Percentiles rank a stretch among this genome's conserved stretches.
These are phyloP conservation scores for Cebidichthys violaceus DNA, from an alignment of 2,113 vertebrate species.

Conservation along the genomic window DNA sequence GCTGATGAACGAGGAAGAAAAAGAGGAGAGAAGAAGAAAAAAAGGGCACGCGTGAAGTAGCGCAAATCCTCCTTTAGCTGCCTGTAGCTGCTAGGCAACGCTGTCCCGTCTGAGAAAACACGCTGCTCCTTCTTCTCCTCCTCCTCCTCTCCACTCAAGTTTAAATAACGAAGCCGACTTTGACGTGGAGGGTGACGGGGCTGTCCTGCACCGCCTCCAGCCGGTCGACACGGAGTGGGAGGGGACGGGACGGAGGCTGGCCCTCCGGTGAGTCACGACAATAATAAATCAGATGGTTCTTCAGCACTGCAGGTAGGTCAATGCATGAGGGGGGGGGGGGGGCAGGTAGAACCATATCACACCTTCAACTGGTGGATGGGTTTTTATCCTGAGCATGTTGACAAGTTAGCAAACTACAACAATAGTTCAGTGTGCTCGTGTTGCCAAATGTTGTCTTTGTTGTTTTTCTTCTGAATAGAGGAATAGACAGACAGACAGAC, in stretches of 20 bases:
- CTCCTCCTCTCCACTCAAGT: constrained; percentile 61
- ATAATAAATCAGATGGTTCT: background rate
- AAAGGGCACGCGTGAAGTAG: background rate
- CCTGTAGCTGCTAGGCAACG: constrained; percentile 77
- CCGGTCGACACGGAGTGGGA: constrained; percentile 35
- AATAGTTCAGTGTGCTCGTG: no score
- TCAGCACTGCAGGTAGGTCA: background rate
- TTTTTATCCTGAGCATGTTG: no score
- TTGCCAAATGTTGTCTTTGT: no score
- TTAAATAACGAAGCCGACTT: constrained; percentile 80
- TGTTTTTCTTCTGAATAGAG: no score
- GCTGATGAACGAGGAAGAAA: background rate
- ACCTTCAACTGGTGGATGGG: background rate
- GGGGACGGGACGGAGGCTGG: constrained; percentile 24
- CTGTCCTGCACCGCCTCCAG: constrained; percentile 52
- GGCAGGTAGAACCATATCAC: background rate
- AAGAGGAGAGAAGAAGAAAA: no score
- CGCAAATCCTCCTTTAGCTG: constrained; percentile 40
- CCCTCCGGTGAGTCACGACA: background rate
- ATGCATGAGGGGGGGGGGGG: background rate
- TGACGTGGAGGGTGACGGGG: constrained; percentile 75
- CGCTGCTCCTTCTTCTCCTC: constrained; percentile 34
- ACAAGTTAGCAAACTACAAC: no score
- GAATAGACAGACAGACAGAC: no score
- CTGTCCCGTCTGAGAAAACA: constrained; percentile 65